phyloP scores from a whole-genome alignment of 2,888 invertebrate species.

The Bellardia pandia region DNA sequence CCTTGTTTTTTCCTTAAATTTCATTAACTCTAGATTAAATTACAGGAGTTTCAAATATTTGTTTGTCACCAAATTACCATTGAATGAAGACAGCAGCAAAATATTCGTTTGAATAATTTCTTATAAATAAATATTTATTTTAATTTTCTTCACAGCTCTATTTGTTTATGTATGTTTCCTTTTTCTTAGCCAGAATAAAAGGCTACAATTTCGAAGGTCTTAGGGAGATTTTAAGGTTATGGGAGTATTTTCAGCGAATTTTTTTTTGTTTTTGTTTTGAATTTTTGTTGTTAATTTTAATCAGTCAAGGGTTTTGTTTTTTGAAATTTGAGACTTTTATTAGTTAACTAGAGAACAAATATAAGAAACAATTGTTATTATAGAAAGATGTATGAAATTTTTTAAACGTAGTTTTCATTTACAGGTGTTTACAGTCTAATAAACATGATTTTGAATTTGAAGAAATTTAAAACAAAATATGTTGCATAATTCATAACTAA shows the following conservation, averaged over 20 bases:
- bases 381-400: too few relatives aligned
- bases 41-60: conserved; percentile 57
- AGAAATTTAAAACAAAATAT: too few relatives aligned
- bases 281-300: too few relatives aligned
- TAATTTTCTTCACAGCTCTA: background rate
- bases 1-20: conserved; percentile 42
- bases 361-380: too few relatives aligned
- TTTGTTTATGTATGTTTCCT: conserved; percentile 18
- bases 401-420: too few relatives aligned
- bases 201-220: conserved; percentile 8
- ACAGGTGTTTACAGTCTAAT: too few relatives aligned
- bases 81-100: background rate
- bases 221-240: conserved; percentile 9
- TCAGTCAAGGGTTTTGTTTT: too few relatives aligned
- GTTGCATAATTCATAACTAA: too few relatives aligned
- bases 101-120: conserved; percentile 10
- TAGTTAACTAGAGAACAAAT: background rate
- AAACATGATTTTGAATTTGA: too few relatives aligned
- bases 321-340: conserved; percentile 2
- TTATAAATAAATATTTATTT: conserved; percentile 32
- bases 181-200: background rate
- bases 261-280: background rate
- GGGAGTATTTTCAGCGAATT: background rate
- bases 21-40: conserved; percentile 69
- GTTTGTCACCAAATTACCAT: conserved; percentile 59